Evolutionary conservation across 2,888 invertebrate species (phyloP), one percentile per base, ranked within the genome.

Genomic region (Sepiola atlantica): DNA sequence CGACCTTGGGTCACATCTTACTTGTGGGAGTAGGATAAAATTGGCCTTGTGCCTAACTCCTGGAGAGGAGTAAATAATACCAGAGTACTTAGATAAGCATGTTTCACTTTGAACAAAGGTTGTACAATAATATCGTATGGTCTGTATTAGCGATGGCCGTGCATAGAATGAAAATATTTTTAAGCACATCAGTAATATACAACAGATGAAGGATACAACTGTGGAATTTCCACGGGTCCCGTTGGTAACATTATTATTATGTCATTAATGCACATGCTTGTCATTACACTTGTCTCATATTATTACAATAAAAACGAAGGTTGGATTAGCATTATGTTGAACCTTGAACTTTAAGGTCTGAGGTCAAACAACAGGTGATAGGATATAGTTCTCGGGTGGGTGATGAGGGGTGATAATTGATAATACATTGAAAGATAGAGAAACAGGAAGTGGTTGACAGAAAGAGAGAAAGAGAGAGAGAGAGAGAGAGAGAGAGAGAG

Each of bases 401-500:
- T 77, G 77, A n/a, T 77, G 12, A 2, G 28, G 10, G 8, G 77
- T 77, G 0, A 77, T 10, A 77, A 77, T 28, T 77, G 28, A 14
- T 77, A 77, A 45, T 45, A n/a, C n/a, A n/a, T n/a, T n/a, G 28
- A 61, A 20, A 24, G 3, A 12, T 45, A 54, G 20, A 90, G 54
- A 35, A 6, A 35, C 24, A 94, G 94, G 77, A 35, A n/a, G 92
- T 54, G 94, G 77, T 77, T 45, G 90, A 90, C 32, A 91, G 93
- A 90, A 54, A 93, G 35, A 90, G 45, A 93, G 28, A 55, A 61
- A 92, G 90, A 61, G 28, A 61, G 24, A 24, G 3, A 12, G 20
- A 54, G 20, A 90, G 54, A 35, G 20, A 35, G 45, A 94, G 94
- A 92, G 55, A n/a, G 92, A 90, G 94, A 92, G 92, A 77, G 90